Conservation (phyloP, 2,888 invertebrate genomes). For the Teleogryllus oceanicus region DNA sequence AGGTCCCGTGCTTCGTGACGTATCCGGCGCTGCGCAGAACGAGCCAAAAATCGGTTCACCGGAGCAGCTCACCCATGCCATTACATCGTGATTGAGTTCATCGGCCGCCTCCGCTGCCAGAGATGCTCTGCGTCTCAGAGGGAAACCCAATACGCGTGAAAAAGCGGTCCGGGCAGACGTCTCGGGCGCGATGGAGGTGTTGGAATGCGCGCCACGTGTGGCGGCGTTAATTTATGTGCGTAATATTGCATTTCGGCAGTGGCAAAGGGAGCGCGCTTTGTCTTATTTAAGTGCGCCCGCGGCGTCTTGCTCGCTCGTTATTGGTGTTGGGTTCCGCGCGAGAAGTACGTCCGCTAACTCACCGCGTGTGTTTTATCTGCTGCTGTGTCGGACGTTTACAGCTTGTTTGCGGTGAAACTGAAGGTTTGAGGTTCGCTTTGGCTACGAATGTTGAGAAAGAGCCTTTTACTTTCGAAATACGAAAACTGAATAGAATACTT, state of each 20-base stretch:
- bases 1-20: too few species aligned
- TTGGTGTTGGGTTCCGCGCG: not conserved
- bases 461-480: too few species aligned
- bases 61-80: too few species aligned
- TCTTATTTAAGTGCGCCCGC: not conserved
- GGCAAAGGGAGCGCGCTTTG: not conserved
- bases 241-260: not conserved
- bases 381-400: not conserved
- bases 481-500: too few species aligned
- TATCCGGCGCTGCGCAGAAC: too few species aligned
- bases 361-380: slow-evolving; percentile 18
- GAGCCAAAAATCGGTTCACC: too few species aligned
- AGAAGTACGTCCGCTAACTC: not conserved
- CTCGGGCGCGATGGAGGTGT: not conserved
- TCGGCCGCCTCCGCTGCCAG: too few species aligned
- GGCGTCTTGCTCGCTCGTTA: slow-evolving; percentile 1
- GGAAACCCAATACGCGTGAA: not conserved
- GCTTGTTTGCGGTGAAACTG: too few species aligned
- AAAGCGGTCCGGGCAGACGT: not conserved
- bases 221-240: slow-evolving; percentile 2
- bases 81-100: too few species aligned
- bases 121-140: too few species aligned
- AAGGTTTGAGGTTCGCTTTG: too few species aligned
- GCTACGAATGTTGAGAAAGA: too few species aligned
- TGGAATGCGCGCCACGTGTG: slow-evolving; percentile 1